Percentiles rank a stretch among this genome's conserved stretches.
These are phyloP conservation scores for Rhagonycha lutea DNA, from an alignment of 2,888 invertebrate species.

Conservation along the genomic window DNA sequence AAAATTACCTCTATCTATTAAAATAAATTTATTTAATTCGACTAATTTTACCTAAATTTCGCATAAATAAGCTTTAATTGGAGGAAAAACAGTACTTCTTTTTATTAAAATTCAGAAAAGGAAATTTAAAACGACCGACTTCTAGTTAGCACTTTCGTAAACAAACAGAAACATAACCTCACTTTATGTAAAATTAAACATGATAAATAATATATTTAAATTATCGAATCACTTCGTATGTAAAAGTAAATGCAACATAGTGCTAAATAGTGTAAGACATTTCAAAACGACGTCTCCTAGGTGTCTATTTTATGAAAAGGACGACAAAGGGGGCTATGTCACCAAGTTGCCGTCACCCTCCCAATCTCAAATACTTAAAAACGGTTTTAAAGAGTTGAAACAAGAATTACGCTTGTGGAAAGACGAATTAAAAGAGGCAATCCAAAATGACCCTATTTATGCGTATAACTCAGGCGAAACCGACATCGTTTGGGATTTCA, in stretches of 20 bases:
- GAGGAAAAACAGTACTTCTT: neutral
- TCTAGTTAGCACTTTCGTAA: neutral
- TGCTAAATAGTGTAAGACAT: neutral
- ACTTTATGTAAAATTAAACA: neutral
- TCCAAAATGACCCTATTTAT: conserved; percentile 66
- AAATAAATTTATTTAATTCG: neutral
- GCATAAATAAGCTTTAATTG: neutral
- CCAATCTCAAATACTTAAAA: conserved; percentile 61
- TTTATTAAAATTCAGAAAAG: neutral
- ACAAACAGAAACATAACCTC: neutral
- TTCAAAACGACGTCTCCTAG: neutral
- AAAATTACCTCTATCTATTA: too few relatives aligned
- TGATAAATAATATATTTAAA: neutral
- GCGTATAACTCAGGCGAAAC: conserved; percentile 66
- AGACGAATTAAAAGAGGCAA: conserved; percentile 68
- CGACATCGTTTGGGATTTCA: conserved; percentile 75
- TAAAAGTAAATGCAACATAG: neutral
- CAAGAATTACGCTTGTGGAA: conserved; percentile 68
- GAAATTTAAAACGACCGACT: too few relatives aligned
- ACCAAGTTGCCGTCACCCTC: conserved; percentile 51
- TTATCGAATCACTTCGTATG: neutral
- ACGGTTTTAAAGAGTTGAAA: conserved; percentile 69
- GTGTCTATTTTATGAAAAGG: conserved; percentile 61
- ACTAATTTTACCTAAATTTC: neutral
- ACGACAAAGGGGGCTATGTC: conserved; percentile 66